A percentile compares a stretch with the other conserved stretches of the same genome.
Evolutionary conservation across 2,113 vertebrate species (phyloP).

Genomic region (Oostethus manadensis): DNA sequence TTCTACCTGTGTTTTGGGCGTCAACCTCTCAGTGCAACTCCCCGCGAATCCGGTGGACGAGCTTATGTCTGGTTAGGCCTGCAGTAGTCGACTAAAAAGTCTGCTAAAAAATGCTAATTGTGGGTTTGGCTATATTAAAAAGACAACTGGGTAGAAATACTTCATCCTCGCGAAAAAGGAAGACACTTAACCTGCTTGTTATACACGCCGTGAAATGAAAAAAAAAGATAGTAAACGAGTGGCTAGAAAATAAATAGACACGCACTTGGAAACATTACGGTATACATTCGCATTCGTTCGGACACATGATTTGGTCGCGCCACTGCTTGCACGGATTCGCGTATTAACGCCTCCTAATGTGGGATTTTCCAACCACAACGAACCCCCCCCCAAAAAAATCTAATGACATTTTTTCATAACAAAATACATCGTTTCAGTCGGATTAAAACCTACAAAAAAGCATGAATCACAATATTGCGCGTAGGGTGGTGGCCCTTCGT

Average conservation of each 20-base stretch:
- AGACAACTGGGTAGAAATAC: conserved; percentile 37
- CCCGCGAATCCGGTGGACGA: conserved; percentile 41
- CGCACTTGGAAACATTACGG: conserved; percentile 23
- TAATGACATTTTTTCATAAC: conserved; percentile 53
- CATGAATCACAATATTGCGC: conserved; percentile 32
- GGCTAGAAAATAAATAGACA: conserved; percentile 69
- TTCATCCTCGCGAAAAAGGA: conserved; percentile 22
- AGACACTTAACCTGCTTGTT: conserved; percentile 24
- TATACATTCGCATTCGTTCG: conserved; percentile 46
- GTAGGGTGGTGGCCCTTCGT: conserved; percentile 6
- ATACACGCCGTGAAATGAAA: conserved; percentile 35
- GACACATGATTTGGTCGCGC: conserved; percentile 65
- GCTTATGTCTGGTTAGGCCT: conserved; percentile 52
- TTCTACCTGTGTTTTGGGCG: conserved; percentile 52
- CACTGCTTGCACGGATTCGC: conserved; percentile 45
- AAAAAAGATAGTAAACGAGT: conserved; percentile 47
- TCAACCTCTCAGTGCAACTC: conserved; percentile 51
- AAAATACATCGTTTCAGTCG: conserved; percentile 47
- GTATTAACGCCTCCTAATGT: conserved; percentile 28
- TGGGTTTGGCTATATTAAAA: conserved; percentile 24
- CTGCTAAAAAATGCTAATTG: conserved; percentile 23
- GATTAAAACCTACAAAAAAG: not conserved
- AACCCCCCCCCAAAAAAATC: conserved; percentile 1
- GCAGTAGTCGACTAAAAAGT: conserved; percentile 33
- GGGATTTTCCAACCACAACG: conserved; percentile 42